These are phyloP conservation scores for Lacerta agilis DNA, from an alignment of 2,797 vertebrate species.

Conservation along the genomic window DNA sequence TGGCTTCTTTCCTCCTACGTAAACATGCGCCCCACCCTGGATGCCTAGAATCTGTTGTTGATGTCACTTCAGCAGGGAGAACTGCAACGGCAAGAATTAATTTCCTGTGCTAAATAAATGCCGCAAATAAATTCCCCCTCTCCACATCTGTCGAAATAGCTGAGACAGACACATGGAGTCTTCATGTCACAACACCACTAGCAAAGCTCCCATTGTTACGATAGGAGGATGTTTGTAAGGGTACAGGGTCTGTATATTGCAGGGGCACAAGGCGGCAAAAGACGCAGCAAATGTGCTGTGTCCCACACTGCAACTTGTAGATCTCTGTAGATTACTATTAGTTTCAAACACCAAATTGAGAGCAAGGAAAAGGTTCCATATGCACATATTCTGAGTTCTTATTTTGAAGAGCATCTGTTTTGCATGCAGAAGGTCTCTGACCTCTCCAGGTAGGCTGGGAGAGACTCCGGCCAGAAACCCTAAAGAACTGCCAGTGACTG, in stretches of 20 bases:
- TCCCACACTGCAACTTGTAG: neutral
- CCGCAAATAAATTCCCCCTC: slow-evolving; percentile 6
- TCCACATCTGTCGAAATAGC: rapidly evolving
- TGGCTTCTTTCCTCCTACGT: neutral
- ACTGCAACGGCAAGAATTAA: neutral
- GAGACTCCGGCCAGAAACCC: too few species aligned
- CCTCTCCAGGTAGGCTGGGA: too few species aligned
- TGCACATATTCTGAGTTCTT: neutral
- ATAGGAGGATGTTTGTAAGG: neutral
- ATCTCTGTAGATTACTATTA: neutral
- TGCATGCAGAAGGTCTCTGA: too few species aligned
- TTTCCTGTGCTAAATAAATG: neutral
- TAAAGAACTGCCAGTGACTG: too few species aligned
- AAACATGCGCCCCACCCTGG: neutral
- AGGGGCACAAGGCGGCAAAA: neutral
- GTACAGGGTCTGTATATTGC: neutral
- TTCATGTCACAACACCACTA: neutral
- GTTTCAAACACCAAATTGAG: neutral
- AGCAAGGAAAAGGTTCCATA: neutral
- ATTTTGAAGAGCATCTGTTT: neutral
- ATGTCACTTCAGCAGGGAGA: neutral
- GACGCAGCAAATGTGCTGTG: neutral
- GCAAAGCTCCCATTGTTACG: neutral
- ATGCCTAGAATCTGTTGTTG: neutral
- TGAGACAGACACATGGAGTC: neutral